phyloP scores from a whole-genome alignment of 2,113 vertebrate species.

The Macaca fascicularis region DNA sequence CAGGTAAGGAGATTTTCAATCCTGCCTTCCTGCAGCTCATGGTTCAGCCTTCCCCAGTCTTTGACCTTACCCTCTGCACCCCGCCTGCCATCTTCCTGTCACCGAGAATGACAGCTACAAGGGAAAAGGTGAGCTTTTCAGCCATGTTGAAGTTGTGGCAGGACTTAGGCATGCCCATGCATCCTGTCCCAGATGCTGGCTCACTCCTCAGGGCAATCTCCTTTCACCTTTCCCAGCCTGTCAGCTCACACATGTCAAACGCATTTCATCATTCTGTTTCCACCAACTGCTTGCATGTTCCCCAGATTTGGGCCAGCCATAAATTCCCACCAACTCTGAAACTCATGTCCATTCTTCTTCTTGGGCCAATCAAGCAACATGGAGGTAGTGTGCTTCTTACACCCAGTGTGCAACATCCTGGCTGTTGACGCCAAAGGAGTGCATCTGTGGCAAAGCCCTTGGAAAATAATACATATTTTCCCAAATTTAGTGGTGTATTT shows the following conservation, averaged over 20 bases:
- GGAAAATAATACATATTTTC: not conserved
- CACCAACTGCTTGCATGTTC: not conserved
- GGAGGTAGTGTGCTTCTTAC: not conserved
- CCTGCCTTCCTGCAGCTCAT: not conserved
- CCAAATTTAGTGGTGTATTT: not conserved
- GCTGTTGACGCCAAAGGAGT: not conserved
- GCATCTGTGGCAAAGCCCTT: not conserved
- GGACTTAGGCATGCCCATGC: not conserved
- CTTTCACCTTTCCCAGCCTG: slow-evolving; percentile 48
- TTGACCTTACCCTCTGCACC: not conserved
- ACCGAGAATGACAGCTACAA: not conserved
- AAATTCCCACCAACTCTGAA: slow-evolving; percentile 37
- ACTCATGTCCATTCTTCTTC: not conserved
- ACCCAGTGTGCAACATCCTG: not conserved
- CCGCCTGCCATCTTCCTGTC: not conserved
- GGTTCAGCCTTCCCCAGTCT: not conserved
- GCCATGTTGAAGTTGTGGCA: not conserved
- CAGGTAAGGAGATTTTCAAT: not conserved
- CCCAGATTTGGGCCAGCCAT: slow-evolving; percentile 17
- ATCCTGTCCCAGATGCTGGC: slow-evolving; percentile 41
- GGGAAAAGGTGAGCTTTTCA: fast-evolving
- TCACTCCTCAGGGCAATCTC: slow-evolving; percentile 5
- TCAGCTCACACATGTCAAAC: slow-evolving; percentile 35
- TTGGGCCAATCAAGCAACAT: not conserved
- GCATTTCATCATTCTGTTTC: not conserved